Conservation (phyloP, 1,140 invertebrate species). For the Vanessa atalanta region DNA sequence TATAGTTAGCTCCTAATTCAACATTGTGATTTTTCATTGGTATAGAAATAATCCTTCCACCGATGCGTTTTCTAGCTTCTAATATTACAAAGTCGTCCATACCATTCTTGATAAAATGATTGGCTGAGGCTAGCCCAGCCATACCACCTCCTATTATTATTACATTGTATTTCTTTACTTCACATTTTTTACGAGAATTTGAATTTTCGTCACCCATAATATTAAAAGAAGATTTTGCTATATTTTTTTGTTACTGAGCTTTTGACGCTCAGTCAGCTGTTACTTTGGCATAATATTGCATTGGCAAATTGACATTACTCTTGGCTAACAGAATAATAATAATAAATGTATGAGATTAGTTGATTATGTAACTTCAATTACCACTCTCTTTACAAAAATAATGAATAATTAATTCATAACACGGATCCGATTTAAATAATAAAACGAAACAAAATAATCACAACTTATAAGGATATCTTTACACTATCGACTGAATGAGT, state of each 20-base stretch:
- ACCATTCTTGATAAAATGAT: conserved; percentile 90
- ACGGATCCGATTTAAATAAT: too few species aligned
- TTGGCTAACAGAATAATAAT: neutral
- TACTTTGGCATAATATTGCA: conserved; percentile 27
- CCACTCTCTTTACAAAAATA: too few species aligned
- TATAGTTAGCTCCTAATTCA: conserved; percentile 96
- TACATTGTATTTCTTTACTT: conserved; percentile 84
- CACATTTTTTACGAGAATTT: conserved; percentile 77
- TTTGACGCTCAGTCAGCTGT: conserved; percentile 75
- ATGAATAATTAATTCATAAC: too few species aligned
- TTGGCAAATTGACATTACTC: neutral
- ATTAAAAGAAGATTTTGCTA: conserved; percentile 59
- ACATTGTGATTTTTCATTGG: conserved; percentile 86
- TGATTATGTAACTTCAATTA: neutral
- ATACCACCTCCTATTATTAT: conserved; percentile 93
- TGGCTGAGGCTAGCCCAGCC: conserved; percentile 92
- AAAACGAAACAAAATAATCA: too few species aligned
- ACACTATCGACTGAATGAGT: too few species aligned
- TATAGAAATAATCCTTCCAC: conserved; percentile 89
- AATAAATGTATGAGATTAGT: neutral
- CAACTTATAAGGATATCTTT: too few species aligned
- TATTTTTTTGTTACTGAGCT: conserved; percentile 59
- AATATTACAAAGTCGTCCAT: conserved; percentile 89
- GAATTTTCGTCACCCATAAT: conserved; percentile 76
- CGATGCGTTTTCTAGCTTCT: conserved; percentile 89